These are phyloP conservation scores for Reticulitermes lucifugus DNA, from an alignment of 2,888 invertebrate species.

Conservation along the genomic window DNA sequence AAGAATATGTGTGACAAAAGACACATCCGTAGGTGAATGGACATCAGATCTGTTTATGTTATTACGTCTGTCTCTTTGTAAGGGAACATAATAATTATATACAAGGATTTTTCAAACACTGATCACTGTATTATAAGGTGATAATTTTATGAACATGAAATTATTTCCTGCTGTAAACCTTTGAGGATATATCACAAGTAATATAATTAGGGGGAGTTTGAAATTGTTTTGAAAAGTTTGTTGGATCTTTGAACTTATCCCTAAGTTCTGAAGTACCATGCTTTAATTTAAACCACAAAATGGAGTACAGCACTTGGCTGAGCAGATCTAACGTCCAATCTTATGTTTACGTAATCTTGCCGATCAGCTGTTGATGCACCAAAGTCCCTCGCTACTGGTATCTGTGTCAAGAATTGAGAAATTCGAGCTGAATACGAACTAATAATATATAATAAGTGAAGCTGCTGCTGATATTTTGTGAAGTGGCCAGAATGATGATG, in stretches of 20 bases:
- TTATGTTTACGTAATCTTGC: background rate
- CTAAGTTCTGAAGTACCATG: background rate
- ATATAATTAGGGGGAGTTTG: background rate
- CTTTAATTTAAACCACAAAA: background rate
- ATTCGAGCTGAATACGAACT: background rate
- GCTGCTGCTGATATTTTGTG: background rate
- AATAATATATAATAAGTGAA: background rate
- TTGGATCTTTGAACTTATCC: no score
- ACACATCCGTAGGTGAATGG: background rate
- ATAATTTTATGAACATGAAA: background rate
- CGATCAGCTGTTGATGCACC: background rate
- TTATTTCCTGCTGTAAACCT: background rate
- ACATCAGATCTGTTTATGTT: conserved; percentile 10
- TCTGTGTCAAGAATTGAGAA: background rate
- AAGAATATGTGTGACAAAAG: conserved; percentile 83
- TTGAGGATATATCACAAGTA: background rate
- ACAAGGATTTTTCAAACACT: background rate
- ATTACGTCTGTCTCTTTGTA: background rate
- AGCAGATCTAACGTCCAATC: background rate
- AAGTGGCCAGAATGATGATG: background rate
- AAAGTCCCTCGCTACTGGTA: background rate
- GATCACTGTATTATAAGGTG: no score
- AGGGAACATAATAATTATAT: background rate
- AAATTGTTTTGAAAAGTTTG: no score
- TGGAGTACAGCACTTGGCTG: background rate